These are phyloP conservation scores for Coecobrya sp. DNA, from an alignment of 2,888 invertebrate species.

Conservation along the genomic window DNA sequence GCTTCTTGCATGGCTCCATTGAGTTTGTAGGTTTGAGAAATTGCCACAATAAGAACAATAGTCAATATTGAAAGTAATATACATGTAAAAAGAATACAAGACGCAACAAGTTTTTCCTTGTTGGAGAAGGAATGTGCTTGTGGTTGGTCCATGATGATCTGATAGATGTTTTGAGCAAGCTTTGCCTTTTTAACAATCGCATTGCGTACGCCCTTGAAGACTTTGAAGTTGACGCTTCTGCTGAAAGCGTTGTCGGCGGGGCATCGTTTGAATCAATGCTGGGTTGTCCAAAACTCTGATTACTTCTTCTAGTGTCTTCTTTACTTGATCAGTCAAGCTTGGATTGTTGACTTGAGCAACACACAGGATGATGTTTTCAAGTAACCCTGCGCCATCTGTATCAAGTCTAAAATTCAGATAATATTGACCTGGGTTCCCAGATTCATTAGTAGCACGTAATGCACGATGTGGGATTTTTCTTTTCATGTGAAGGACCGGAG, in stretches of 20 bases:
- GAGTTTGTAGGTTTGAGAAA: not conserved
- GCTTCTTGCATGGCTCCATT: not conserved
- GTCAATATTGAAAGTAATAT: not conserved
- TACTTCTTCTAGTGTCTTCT: no score
- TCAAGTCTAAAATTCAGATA: not conserved
- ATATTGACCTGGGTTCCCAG: not conserved
- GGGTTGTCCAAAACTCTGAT: not conserved
- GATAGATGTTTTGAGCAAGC: no score
- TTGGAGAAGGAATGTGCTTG: not conserved
- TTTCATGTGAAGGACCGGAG: not conserved
- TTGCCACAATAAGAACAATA: not conserved
- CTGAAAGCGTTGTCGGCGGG: not conserved
- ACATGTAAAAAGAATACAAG: not conserved
- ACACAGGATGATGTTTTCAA: not conserved
- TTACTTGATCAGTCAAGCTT: not conserved
- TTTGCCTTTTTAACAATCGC: no score
- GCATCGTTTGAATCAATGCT: not conserved
- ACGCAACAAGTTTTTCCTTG: not conserved
- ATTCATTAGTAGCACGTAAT: not conserved
- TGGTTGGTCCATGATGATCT: not conserved
- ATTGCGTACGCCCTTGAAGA: no score
- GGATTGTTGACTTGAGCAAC: not conserved
- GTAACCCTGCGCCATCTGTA: not conserved
- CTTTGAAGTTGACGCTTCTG: no score
- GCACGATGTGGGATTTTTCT: not conserved